Evolutionary conservation across 2,888 invertebrate species (phyloP), one percentile per base, ranked within the genome.

Genomic region (Embidobia sp.): DNA sequence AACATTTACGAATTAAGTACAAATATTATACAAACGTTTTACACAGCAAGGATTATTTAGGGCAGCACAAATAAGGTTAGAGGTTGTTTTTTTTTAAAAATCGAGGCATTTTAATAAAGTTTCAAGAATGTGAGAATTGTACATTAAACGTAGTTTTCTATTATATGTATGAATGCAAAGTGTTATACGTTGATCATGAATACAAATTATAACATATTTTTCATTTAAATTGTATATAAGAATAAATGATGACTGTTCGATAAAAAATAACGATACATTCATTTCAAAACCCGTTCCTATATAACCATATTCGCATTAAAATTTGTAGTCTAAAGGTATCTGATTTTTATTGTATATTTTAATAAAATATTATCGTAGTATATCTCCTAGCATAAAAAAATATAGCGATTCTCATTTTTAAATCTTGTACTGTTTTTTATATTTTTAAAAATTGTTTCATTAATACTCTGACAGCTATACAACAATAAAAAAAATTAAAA

Each of bases 181-280:
- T 13, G 40, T 42, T 37, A 48, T 40, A 31, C 11, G 40, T 35
- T 55, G 4, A 46, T 22, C 10, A 31, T 15, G n/a, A 18, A 63
- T 63, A 27, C 19, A 10, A 49, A 29, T 22, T 31, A 13, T 37
- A 48, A 18, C 18, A 44, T 48, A 26, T 48, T 46, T 57, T 37
- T 48, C 29, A 67, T 57, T 57, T 69, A 18, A 51, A 31, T 46
- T 72, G 59, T 61, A 70, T 35, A 61, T 51, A 61, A 42, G 16
- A 67, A 55, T 59, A 70, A 70, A 70, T 31, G 10, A 57, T 55
- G 11, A 35, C 13, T 19, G 15, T 53, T 66, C 19, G 13, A 53
- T 33, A 48, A 49, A 6, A 42, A 29, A 29, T 4, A 3, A 22
- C 19, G 42, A 18, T 10, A 2, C 18, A 26, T 33, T 49, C 33